These are phyloP conservation scores for Cottus gobio DNA, from an alignment of 2,113 vertebrate genomes.

Conservation along the genomic window DNA sequence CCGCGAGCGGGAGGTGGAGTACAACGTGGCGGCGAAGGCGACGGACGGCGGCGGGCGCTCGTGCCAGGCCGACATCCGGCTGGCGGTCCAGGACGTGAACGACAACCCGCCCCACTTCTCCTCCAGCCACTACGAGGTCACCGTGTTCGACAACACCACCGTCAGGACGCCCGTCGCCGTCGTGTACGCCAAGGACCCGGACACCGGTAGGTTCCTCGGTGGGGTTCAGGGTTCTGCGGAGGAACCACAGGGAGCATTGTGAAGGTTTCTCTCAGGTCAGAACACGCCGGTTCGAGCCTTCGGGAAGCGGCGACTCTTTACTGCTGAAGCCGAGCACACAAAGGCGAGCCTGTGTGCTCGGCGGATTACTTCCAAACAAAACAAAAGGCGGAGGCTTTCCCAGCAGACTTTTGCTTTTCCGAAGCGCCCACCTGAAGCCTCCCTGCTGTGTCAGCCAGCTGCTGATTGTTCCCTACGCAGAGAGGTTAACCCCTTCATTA, in stretches of 20 bases:
- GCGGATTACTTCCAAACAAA: slow-evolving; percentile 33
- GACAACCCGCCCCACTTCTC: slow-evolving; percentile 93
- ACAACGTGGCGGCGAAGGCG: slow-evolving; percentile 90
- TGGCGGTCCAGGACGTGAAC: slow-evolving; percentile 90
- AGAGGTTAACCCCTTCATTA: slow-evolving; percentile 10
- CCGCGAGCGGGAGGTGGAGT: slow-evolving; percentile 85
- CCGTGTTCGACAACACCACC: slow-evolving; percentile 95
- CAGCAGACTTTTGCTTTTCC: slow-evolving; percentile 3
- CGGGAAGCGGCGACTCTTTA: not conserved
- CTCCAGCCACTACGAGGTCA: slow-evolving; percentile 89
- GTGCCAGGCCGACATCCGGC: slow-evolving; percentile 89
- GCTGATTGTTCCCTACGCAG: not conserved
- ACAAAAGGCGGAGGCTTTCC: slow-evolving; percentile 28
- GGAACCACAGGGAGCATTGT: not conserved
- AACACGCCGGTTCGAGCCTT: slow-evolving; percentile 26
- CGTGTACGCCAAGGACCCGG: slow-evolving; percentile 92
- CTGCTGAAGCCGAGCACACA: not conserved
- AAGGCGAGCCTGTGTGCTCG: not conserved
- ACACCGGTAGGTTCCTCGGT: slow-evolving; percentile 85
- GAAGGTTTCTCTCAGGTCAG: slow-evolving; percentile 5
- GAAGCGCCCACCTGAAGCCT: slow-evolving; percentile 27
- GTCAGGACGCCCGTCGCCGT: slow-evolving; percentile 92
- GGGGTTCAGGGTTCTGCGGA: not conserved
- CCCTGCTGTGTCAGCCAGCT: slow-evolving; percentile 7
- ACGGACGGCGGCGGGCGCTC: slow-evolving; percentile 94